A percentile compares a stretch with the other conserved stretches of the same genome.
Conservation (phyloP, 2,797 vertebrate genomes). For the Rhinogobio ventralis region DNA sequence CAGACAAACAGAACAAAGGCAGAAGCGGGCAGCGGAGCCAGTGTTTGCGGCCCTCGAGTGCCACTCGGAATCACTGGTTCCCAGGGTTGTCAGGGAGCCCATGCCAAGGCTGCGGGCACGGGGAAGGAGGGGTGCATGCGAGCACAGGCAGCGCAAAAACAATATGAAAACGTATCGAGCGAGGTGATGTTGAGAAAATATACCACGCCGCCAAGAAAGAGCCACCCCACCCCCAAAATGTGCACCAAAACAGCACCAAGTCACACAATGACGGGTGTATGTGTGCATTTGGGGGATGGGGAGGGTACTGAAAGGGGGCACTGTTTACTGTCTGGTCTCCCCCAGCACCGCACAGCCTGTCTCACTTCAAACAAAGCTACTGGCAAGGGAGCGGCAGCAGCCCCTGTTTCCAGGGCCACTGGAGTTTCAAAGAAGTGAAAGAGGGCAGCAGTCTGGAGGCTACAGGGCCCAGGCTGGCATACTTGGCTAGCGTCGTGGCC, state of each 20-base stretch:
- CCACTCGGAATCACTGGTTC: slow-evolving; percentile 65
- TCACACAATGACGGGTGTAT: slow-evolving; percentile 62
- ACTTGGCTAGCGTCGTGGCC: slow-evolving; percentile 87
- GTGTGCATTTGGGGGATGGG: slow-evolving; percentile 53
- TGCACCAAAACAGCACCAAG: slow-evolving; percentile 56
- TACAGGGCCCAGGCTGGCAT: slow-evolving; percentile 85
- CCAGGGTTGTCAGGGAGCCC: slow-evolving; percentile 66
- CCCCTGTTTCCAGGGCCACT: slow-evolving; percentile 78
- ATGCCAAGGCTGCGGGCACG: slow-evolving; percentile 60
- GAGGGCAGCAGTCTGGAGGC: slow-evolving; percentile 86
- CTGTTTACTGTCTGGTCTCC: slow-evolving; percentile 82
- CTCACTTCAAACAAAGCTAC: slow-evolving; percentile 80
- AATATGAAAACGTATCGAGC: slow-evolving; percentile 64
- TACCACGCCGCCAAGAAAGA: slow-evolving; percentile 21
- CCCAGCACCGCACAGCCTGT: slow-evolving; percentile 74
- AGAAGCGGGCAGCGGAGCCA: slow-evolving; percentile 62
- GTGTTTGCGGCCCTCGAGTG: slow-evolving; percentile 66
- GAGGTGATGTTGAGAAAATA: slow-evolving; percentile 67
- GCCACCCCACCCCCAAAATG: slow-evolving; percentile 21
- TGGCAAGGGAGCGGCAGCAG: slow-evolving; percentile 77
- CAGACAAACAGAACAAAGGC: slow-evolving; percentile 65
- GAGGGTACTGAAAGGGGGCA: slow-evolving; percentile 76
- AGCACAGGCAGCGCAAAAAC: slow-evolving; percentile 25
- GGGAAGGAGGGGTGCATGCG: slow-evolving; percentile 36
- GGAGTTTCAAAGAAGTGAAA: slow-evolving; percentile 83